Conservation (phyloP, 2,113 vertebrate genomes). For the Microcebus jonahi region DNA sequence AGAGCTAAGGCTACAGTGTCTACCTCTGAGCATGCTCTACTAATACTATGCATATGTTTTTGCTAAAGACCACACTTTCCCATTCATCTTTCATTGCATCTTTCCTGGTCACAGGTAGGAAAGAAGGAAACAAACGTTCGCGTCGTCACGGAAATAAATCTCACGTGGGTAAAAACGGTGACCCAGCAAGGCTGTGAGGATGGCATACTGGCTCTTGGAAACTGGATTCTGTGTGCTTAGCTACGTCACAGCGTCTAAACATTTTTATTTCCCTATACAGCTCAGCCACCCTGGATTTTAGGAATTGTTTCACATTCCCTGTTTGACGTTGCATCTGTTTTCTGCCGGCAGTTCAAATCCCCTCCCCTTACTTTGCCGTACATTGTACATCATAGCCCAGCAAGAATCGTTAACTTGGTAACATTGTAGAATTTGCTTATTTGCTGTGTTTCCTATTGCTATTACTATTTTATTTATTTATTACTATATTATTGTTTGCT, state of each 20-base stretch:
- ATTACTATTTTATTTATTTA: no score
- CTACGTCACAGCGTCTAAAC: rapidly evolving
- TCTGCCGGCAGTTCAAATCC: not conserved
- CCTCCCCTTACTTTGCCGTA: not conserved
- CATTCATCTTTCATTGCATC: no score
- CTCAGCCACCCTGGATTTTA: not conserved
- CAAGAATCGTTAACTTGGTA: rapidly evolving
- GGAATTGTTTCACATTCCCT: not conserved
- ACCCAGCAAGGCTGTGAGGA: rapidly evolving
- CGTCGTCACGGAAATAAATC: not conserved
- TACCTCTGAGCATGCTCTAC: not conserved
- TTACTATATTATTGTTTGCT: no score
- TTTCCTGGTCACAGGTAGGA: no score
- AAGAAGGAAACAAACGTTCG: no score
- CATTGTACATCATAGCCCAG: not conserved
- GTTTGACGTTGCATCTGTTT: not conserved
- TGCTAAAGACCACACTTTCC: no score
- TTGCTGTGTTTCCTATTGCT: not conserved
- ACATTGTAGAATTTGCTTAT: not conserved
- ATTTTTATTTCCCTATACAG: not conserved
- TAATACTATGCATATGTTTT: no score
- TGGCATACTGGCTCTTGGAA: rapidly evolving
- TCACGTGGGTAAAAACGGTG: rapidly evolving
- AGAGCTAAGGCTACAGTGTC: not conserved
- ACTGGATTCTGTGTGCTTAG: no score